phyloP scores from a whole-genome alignment of 2,113 vertebrate genomes.

The Neolamprologus cancellatus region DNA sequence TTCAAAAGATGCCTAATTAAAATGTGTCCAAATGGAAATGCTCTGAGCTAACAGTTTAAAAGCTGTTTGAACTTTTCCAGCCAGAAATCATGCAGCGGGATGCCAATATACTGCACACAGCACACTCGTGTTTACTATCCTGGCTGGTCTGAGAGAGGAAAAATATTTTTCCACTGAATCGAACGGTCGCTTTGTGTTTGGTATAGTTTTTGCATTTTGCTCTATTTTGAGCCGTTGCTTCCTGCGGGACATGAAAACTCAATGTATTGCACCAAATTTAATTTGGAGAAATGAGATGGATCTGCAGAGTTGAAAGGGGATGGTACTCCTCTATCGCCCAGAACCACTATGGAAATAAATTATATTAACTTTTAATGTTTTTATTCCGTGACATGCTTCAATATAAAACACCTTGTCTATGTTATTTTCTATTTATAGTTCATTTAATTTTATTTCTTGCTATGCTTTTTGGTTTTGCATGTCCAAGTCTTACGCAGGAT shows the following conservation, averaged over 20 bases:
- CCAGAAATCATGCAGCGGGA: constrained; percentile 17
- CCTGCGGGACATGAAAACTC: neutral
- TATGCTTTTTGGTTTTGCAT: neutral
- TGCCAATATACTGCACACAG: constrained; percentile 6
- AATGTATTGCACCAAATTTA: neutral
- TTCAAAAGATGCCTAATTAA: neutral
- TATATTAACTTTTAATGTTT: neutral
- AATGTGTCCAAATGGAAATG: neutral
- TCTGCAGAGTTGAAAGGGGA: neutral
- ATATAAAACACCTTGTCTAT: neutral
- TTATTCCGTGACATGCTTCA: neutral
- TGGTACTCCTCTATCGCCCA: neutral
- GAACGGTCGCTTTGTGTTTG: neutral
- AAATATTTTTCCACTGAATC: constrained; percentile 5
- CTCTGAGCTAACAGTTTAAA: neutral
- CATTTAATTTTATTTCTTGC: neutral
- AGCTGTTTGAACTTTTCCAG: constrained; percentile 13
- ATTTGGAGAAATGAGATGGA: neutral
- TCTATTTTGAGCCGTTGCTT: neutral
- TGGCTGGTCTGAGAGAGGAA: neutral
- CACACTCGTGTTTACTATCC: neutral
- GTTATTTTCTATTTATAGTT: neutral
- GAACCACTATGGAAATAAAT: neutral
- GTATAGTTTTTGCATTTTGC: neutral
- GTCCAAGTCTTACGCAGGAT: neutral